Base-by-base conservation (phyloP, 2,888 invertebrate genomes). In the Beris morrisii region DNA sequence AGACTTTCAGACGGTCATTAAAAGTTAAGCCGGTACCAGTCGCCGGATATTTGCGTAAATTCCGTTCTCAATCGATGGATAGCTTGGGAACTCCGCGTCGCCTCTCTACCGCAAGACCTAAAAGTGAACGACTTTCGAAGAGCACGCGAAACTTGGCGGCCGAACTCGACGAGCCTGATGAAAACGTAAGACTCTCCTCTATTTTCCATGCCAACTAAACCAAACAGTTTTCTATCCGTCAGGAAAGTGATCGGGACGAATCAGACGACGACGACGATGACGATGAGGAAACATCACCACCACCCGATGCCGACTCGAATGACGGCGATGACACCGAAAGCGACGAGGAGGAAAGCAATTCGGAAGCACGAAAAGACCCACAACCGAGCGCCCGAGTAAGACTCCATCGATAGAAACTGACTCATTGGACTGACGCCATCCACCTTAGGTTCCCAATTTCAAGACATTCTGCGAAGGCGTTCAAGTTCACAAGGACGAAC, bases 1-100 rank as follows among this genome's bases (percentile, higher is more conserved):
- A 89, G 89, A 87, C 88, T 74, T 88, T 89, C 75, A 85, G 85
- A 73, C 84, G 86, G 74, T 83, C 85, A 53, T 75, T 89, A 68
- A 82, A 83, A 44, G 82, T 85, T 28, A 83, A 86, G 0, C 85
- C 86, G 71, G 83, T 81, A 71, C 80, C 80, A 71, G 74, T 77
- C 13, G 82, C 72, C 73, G 71, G 77, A 2, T 82, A 82, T 3
- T 79, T 81, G 72, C 81, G 79, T 68, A 69, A 80, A 75, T 68
- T 84, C 78, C 64, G 83, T 76, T 70, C 86, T 0, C 76, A 77
- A 61, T 80, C 79, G 1, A 75, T 80, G 78, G 79, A 79, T n/a
- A 75, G 73, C 44, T 67, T 79, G 65, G 78, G 78, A n/a, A 75
- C 73, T 12, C 75, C 76, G 59, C 73, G 75, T 43, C 28, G 74